Base-by-base conservation (phyloP, 2,797 vertebrate species). In the Gila robusta region DNA sequence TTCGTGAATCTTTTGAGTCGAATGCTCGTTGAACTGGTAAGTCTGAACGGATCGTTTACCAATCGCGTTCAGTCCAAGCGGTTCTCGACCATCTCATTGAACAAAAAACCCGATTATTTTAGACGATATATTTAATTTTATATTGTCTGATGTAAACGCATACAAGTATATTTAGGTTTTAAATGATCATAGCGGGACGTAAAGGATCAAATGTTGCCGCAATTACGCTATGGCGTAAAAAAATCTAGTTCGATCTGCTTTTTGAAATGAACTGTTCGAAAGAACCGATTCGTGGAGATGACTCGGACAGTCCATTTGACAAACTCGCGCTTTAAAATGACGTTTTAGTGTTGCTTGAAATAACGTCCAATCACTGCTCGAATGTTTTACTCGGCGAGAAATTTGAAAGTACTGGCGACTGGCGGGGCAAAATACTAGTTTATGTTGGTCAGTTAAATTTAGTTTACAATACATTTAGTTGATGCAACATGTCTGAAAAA, bases 331-430 rank as follows among this genome's bases (percentile, higher is more conserved):
- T 26, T 64, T 6, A 78, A 78, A 23, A 84, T 87, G 89, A 86
- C 86, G 84, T 16, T 32, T 26, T 2, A 78, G 92, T 84, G 14
- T 9, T 12, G 66, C 49, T 44, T 49, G 14, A 72, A 62, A 47
- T 8, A 79, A 5, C 81, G 23, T 59, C 91, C 89, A 91, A 89
- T 90, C 88, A 86, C 9, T 16, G 26, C 14, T 56, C 52, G 39
- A 14, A 3, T 0, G 26, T 62, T 70, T 83, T 70, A 56, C 28
- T 21, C 12, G 19, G 7, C 32, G 37, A 62, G 0, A 56, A 39
- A 16, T 91, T 91, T 91, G 77, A 90, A 91, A 74, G 41, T n/a
- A 54, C 32, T 23, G 44, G 8, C 10, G 10, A 41, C 21, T 69
- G 32, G 11, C 59, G 32, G 17, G n/a, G 37, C 11, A 69, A 52